phyloP scores from a whole-genome alignment of 2,113 vertebrate genomes.

The Notothenia coriiceps region DNA sequence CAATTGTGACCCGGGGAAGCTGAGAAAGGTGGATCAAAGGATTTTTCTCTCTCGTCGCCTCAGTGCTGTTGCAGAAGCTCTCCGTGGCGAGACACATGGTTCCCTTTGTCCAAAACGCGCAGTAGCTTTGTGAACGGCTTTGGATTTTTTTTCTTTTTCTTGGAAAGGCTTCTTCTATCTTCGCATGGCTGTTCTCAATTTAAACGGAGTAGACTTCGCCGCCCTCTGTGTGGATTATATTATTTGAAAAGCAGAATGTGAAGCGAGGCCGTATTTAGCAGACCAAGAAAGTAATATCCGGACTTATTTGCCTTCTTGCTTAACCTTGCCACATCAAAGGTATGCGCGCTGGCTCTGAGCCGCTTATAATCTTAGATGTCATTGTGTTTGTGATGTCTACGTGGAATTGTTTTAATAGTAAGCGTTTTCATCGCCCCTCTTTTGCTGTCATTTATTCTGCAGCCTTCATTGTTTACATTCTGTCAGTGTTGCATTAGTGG shows the following conservation, averaged over 20 bases:
- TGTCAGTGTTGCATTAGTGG: slow-evolving; percentile 15
- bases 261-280: slow-evolving; percentile 73
- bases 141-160: slow-evolving; percentile 74
- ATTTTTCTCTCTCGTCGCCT: slow-evolving; percentile 47
- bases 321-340: slow-evolving; percentile 77
- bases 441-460: slow-evolving; percentile 40
- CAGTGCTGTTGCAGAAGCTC: slow-evolving; percentile 63
- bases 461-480: slow-evolving; percentile 58
- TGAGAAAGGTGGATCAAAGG: slow-evolving; percentile 53
- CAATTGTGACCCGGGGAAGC: slow-evolving; percentile 21
- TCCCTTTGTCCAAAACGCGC: slow-evolving; percentile 88
- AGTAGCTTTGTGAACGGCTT: slow-evolving; percentile 74
- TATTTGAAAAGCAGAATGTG: slow-evolving; percentile 80
- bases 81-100: slow-evolving; percentile 82
- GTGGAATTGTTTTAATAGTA: background rate
- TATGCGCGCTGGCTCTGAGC: slow-evolving; percentile 65
- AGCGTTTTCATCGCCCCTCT: background rate
- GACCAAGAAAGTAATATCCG: slow-evolving; percentile 75
- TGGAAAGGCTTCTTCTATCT: slow-evolving; percentile 72
- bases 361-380: slow-evolving; percentile 6
- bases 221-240: slow-evolving; percentile 83
- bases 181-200: slow-evolving; percentile 79
- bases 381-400: background rate
- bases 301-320: slow-evolving; percentile 69
- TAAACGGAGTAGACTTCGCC: slow-evolving; percentile 78